These are phyloP conservation scores for Xenotilapia caudafasciata DNA, from an alignment of 2,113 vertebrate species.

Conservation along the genomic window DNA sequence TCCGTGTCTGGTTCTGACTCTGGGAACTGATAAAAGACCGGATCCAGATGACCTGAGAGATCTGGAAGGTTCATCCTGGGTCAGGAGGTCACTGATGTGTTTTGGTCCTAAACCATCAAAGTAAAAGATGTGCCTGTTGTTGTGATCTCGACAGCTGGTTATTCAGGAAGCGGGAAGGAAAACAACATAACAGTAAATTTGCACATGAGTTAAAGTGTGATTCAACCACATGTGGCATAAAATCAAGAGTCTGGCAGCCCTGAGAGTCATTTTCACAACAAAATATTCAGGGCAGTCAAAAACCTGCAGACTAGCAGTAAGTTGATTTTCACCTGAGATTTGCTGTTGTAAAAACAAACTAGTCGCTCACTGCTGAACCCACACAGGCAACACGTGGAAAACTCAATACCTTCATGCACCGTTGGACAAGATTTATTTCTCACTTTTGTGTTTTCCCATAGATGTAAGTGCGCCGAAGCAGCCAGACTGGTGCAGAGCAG, in stretches of 20 bases:
- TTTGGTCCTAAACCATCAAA: background rate
- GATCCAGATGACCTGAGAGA: no score
- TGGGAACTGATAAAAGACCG: no score
- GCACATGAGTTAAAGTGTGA: background rate
- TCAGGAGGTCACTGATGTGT: no score
- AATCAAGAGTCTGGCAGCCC: background rate
- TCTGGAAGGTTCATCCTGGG: no score
- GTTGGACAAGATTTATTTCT: slow-evolving; percentile 40
- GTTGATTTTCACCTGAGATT: background rate
- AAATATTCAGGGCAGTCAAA: background rate
- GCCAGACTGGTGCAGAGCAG: background rate
- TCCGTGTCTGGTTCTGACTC: no score
- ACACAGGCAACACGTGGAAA: slow-evolving; percentile 16
- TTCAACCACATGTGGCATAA: background rate
- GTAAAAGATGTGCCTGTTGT: background rate
- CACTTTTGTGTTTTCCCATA: background rate
- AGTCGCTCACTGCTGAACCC: background rate
- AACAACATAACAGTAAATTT: background rate
- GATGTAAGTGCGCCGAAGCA: background rate
- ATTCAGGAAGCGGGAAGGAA: background rate
- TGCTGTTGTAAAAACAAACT: background rate
- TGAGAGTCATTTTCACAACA: background rate
- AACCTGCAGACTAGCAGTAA: background rate
- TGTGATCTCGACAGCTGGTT: background rate
- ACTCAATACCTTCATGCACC: slow-evolving; percentile 34